A percentile compares a stretch with the other conserved stretches of the same genome.
phyloP scores from a whole-genome alignment of 2,797 vertebrate genomes.

The Tenualosa ilisha region DNA sequence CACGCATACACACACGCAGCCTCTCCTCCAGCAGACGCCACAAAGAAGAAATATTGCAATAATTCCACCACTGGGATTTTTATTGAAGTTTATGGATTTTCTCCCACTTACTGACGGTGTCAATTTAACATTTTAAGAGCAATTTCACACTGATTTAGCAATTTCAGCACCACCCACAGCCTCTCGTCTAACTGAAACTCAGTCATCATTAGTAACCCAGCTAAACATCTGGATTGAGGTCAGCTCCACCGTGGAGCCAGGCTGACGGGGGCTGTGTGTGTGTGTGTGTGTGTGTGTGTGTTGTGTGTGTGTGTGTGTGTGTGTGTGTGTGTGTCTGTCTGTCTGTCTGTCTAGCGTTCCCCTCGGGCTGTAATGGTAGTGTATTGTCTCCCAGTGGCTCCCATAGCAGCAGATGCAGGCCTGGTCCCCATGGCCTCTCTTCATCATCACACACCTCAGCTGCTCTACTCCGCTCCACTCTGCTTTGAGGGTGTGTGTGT shows the following conservation, averaged over 20 bases:
- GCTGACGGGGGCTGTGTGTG: neutral
- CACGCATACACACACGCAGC: neutral
- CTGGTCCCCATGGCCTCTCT: neutral
- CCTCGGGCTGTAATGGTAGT: too few species aligned
- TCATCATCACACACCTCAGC: neutral
- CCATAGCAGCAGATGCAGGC: neutral
- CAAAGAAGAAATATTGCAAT: neutral
- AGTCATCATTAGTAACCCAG: neutral
- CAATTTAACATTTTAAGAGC: neutral
- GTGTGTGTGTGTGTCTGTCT: neutral
- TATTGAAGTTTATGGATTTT: conserved; percentile 17
- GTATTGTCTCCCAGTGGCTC: neutral
- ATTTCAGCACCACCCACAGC: neutral
- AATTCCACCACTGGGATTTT: conserved; percentile 1
- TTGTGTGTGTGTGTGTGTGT: neutral
- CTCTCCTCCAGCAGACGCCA: neutral
- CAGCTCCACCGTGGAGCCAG: neutral
- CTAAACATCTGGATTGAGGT: neutral
- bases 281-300: too few species aligned
- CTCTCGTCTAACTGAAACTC: neutral
- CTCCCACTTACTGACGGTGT: neutral
- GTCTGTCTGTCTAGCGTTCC: neutral
- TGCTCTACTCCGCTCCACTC: too few species aligned
- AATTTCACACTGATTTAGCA: conserved; percentile 12
- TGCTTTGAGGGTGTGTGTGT: neutral